Percentiles rank a stretch among this genome's conserved stretches.
Evolutionary conservation across 2,113 vertebrate genomes (phyloP).

Genomic region (Panthera leo): DNA sequence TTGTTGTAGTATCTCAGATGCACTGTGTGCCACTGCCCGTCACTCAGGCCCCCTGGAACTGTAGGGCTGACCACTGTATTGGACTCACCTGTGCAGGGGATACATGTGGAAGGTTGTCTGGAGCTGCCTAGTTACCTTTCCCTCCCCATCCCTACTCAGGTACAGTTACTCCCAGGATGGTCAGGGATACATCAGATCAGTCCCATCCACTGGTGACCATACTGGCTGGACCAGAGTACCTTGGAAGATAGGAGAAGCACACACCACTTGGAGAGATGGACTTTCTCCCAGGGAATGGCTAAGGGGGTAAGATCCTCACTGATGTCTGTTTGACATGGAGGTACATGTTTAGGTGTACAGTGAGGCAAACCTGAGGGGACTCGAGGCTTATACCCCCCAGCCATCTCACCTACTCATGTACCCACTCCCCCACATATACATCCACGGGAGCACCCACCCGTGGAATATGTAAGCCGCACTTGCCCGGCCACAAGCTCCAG

Average conservation of each 20-base stretch:
- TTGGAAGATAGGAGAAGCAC: background rate
- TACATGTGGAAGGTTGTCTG: background rate
- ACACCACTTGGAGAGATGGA: background rate
- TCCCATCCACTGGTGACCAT: background rate
- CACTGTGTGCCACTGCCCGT: conserved; percentile 96
- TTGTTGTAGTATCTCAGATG: conserved; percentile 98
- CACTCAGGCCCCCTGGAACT: conserved; percentile 93
- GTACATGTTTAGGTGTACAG: background rate
- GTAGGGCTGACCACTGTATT: conserved; percentile 96
- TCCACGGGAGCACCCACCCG: conserved; percentile 86
- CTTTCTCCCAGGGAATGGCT: background rate
- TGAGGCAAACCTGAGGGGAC: background rate
- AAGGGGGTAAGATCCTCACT: background rate
- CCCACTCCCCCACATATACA: background rate
- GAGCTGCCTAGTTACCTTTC: background rate
- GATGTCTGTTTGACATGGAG: background rate
- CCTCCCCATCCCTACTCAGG: background rate
- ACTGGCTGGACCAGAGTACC: background rate
- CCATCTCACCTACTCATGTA: background rate
- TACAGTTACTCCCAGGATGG: background rate
- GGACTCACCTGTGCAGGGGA: conserved; percentile 90
- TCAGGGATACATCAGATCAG: background rate
- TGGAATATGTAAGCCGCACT: conserved; percentile 97
- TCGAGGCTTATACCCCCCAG: background rate
- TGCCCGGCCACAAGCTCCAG: conserved; percentile 96